Evolutionary conservation across 2,113 vertebrate species (phyloP).

Genomic region (Sarotherodon lohbergeri): DNA sequence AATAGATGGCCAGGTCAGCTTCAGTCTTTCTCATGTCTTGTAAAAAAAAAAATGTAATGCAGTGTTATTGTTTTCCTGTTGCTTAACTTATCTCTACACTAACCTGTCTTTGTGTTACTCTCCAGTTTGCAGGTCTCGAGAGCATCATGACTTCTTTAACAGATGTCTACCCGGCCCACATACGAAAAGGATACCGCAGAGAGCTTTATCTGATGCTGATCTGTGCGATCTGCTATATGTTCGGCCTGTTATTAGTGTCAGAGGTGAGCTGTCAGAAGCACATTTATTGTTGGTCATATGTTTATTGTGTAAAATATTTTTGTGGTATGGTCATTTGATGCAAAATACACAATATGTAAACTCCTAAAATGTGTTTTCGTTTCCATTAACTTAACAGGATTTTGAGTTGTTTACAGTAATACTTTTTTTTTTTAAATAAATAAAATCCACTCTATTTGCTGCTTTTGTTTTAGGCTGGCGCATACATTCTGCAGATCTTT

Average conservation of each 20-base stretch:
- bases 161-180: slow-evolving; percentile 76
- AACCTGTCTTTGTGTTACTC: neutral
- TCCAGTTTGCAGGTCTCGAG: slow-evolving; percentile 87
- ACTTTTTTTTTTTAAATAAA: neutral
- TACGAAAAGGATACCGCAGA: slow-evolving; percentile 74
- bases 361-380: neutral
- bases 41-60: neutral
- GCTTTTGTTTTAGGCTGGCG: slow-evolving; percentile 46
- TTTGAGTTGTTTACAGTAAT: neutral
- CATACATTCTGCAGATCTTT: slow-evolving; percentile 71
- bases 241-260: slow-evolving; percentile 80
- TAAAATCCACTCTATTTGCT: neutral
- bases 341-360: neutral
- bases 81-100: neutral
- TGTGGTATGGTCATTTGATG: neutral
- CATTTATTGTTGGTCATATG: neutral
- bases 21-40: neutral
- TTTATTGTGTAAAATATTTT: neutral
- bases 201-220: slow-evolving; percentile 79
- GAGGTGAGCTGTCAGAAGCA: slow-evolving; percentile 69
- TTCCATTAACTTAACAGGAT: neutral
- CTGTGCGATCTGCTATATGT: slow-evolving; percentile 64
- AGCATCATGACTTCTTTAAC: slow-evolving; percentile 82
- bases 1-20: slow-evolving; percentile 73
- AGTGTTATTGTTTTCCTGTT: neutral